These are phyloP conservation scores for Caranx ignobilis DNA, from an alignment of 2,113 vertebrate genomes.

Conservation along the genomic window DNA sequence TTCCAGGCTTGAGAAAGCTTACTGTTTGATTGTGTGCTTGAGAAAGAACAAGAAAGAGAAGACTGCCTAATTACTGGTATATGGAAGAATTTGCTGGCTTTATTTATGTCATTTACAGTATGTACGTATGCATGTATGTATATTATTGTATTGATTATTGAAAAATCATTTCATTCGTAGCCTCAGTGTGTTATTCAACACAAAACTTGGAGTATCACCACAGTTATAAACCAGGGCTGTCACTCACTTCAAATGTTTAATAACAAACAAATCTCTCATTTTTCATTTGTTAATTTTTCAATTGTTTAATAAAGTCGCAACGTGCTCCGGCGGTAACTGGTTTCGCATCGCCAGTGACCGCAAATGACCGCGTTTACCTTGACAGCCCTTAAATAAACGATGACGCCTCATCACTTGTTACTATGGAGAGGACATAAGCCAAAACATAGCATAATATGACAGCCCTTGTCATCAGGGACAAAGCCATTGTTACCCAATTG, in stretches of 20 bases:
- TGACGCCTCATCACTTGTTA: slow-evolving; percentile 18
- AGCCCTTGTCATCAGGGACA: slow-evolving; percentile 11
- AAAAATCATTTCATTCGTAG: slow-evolving; percentile 5
- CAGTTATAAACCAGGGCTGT: slow-evolving; percentile 7
- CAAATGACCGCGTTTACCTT: too few relatives aligned
- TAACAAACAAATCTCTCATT: too few relatives aligned
- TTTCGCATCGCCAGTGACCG: too few relatives aligned
- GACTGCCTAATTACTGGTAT: not conserved
- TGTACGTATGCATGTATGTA: not conserved
- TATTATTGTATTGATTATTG: not conserved
- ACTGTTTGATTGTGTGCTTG: slow-evolving; percentile 31
- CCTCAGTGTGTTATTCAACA: not conserved
- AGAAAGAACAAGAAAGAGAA: slow-evolving; percentile 18
- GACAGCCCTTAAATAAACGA: slow-evolving; percentile 14
- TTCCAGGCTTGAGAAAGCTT: slow-evolving; percentile 28
- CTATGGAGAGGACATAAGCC: not conserved
- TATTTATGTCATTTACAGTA: not conserved
- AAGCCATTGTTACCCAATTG: slow-evolving; percentile 24
- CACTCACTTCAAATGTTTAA: too few relatives aligned
- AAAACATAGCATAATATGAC: slow-evolving; percentile 12
- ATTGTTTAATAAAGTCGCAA: too few relatives aligned
- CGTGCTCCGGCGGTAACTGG: too few relatives aligned
- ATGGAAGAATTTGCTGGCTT: not conserved
- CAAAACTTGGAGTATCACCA: slow-evolving; percentile 13
- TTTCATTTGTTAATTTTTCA: too few relatives aligned